Percentiles rank a stretch among this genome's conserved stretches.
Conservation (phyloP, 1,140 invertebrate genomes). For the Drosophila mauritiana region DNA sequence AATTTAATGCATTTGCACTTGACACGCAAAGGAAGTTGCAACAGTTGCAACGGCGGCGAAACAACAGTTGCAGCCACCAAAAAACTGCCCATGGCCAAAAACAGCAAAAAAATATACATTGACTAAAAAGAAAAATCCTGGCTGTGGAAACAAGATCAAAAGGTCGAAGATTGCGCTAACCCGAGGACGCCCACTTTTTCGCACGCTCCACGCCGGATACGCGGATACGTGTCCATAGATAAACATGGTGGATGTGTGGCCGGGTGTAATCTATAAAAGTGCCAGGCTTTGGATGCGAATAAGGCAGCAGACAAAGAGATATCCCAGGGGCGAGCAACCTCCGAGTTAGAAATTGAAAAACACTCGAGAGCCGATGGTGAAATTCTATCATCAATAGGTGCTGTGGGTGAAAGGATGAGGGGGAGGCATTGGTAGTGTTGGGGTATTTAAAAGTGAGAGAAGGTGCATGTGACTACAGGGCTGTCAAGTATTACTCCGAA, state of each 20-base stretch:
- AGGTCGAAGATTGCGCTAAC: constrained; percentile 80
- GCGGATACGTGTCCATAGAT: constrained; percentile 60
- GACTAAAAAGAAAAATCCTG: constrained; percentile 11
- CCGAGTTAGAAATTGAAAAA: constrained; percentile 72
- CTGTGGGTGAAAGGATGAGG: not conserved
- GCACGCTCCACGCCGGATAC: constrained; percentile 73
- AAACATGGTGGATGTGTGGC: constrained; percentile 36
- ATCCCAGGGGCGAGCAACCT: constrained; percentile 26
- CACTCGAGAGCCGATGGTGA: constrained; percentile 47
- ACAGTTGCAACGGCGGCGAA: constrained; percentile 39
- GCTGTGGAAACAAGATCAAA: constrained; percentile 76
- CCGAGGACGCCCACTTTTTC: constrained; percentile 78
- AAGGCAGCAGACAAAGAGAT: constrained; percentile 1
- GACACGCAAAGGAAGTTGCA: constrained; percentile 80
- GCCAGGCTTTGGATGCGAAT: constrained; percentile 13
- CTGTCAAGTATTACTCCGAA: not conserved
- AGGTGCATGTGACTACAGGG: not conserved
- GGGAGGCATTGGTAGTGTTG: not conserved
- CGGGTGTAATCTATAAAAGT: constrained; percentile 64
- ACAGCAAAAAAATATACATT: constrained; percentile 13
- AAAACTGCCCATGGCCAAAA: constrained; percentile 45
- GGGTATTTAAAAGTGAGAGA: not conserved
- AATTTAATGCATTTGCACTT: constrained; percentile 81
- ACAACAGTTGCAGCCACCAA: constrained; percentile 47
- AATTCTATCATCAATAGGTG: constrained; percentile 74